A percentile compares a stretch with the other conserved stretches of the same genome.
Evolutionary conservation across 2,888 invertebrate genomes (phyloP).

Genomic region (Tribolium freemani): DNA sequence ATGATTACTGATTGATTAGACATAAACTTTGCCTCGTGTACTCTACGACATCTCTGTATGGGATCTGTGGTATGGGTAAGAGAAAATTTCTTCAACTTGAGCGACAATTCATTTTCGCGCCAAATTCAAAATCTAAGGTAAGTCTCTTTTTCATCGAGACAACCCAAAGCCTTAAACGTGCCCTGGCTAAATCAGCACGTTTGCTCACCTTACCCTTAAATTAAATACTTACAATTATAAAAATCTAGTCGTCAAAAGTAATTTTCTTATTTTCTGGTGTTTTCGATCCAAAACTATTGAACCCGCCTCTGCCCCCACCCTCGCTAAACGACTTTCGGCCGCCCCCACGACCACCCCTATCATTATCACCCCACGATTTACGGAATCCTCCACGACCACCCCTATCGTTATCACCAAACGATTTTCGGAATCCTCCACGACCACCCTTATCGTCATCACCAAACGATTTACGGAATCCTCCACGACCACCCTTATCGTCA

Average conservation of each 20-base stretch:
- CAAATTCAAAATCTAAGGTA: no score
- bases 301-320: constrained; percentile 63
- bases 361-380: constrained; percentile 54
- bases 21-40: no score
- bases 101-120: no score
- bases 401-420: constrained; percentile 54
- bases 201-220: no score
- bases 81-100: no score
- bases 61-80: no score
- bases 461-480: constrained; percentile 51
- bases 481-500: constrained; percentile 54
- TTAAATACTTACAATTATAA: constrained; percentile 49
- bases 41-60: no score
- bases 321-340: constrained; percentile 46
- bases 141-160: no score
- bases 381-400: constrained; percentile 53
- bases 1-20: no score
- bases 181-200: no score
- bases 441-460: constrained; percentile 57
- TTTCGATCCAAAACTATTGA: constrained; percentile 74
- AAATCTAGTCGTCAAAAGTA: constrained; percentile 72
- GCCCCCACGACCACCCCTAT: constrained; percentile 55
- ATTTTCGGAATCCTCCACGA: constrained; percentile 56
- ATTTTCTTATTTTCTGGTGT: constrained; percentile 83
- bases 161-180: no score